These are phyloP conservation scores for Ciconia stormi DNA, from an alignment of 2,113 vertebrate species.

Conservation along the genomic window DNA sequence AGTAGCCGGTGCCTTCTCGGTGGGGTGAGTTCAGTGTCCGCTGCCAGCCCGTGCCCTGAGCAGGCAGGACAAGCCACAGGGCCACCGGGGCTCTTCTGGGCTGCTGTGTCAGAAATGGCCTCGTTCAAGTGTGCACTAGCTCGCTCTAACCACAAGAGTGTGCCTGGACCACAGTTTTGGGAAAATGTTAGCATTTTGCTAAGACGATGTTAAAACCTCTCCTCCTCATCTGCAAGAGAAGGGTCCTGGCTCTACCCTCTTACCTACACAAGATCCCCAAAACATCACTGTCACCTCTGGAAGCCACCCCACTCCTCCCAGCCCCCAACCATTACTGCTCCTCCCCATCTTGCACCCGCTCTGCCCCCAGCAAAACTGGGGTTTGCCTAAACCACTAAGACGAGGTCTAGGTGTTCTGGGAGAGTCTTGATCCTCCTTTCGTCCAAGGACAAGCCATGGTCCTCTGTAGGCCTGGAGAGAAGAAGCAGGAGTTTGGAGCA, in stretches of 20 bases:
- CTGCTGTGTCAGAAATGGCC: neutral
- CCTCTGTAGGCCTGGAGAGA: neutral
- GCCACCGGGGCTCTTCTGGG: fast-evolving
- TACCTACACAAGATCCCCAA: fast-evolving
- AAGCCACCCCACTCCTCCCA: neutral
- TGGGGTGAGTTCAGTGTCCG: fast-evolving
- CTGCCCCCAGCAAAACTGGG: neutral
- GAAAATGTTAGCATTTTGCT: neutral
- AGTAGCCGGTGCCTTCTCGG: neutral
- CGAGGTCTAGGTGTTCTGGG: fast-evolving
- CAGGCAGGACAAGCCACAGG: neutral
- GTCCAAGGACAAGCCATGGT: neutral
- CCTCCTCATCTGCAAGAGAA: neutral
- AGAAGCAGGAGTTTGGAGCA: neutral
- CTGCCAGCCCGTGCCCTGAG: neutral
- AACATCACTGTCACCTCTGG: neutral
- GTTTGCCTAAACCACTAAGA: neutral
- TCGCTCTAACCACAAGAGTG: constrained; percentile 54
- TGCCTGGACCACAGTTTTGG: constrained; percentile 25
- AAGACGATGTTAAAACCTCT: fast-evolving
- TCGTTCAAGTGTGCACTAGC: neutral
- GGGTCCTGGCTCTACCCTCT: neutral
- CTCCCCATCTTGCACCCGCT: neutral
- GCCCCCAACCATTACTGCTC: neutral
- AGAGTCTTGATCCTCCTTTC: neutral